Percentiles rank a stretch among this genome's conserved stretches.
phyloP scores from a whole-genome alignment of 2,888 invertebrate species.

The Cataglyphis albicans region DNA sequence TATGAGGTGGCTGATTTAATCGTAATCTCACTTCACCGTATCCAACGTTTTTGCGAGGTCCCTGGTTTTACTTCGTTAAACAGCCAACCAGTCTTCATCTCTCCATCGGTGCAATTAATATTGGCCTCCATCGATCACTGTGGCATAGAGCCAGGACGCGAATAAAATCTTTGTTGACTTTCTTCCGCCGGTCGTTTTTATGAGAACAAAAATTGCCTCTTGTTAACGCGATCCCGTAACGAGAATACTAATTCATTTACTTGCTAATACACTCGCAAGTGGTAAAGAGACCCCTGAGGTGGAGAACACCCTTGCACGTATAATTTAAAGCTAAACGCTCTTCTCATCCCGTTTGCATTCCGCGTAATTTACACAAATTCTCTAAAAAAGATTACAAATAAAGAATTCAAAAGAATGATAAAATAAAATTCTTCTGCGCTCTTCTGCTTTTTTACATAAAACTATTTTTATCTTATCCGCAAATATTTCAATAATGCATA shows the following conservation, averaged over 20 bases:
- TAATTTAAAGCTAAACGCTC: conserved; percentile 45
- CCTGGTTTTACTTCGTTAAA: conserved; percentile 42
- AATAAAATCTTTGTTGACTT: conserved; percentile 42
- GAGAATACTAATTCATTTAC: conserved; percentile 46
- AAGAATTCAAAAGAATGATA: not conserved
- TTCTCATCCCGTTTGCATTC: not conserved
- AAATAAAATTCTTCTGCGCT: not conserved
- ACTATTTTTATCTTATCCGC: not conserved
- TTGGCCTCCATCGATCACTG: conserved; percentile 41
- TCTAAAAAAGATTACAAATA: not conserved
- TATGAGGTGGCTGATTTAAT: conserved; percentile 15
- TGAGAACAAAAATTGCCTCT: conserved; percentile 25
- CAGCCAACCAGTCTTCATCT: conserved; percentile 3
- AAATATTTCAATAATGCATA: conserved; percentile 20
- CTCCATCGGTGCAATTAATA: conserved; percentile 36
- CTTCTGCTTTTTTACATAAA: not conserved
- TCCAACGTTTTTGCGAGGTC: conserved; percentile 2
- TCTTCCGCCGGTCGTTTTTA: conserved; percentile 25
- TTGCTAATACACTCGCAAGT: conserved; percentile 38
- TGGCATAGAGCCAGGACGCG: conserved; percentile 27
- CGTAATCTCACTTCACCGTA: conserved; percentile 1
- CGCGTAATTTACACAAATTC: conserved; percentile 28
- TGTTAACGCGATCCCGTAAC: conserved; percentile 25
- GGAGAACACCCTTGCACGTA: conserved; percentile 6
- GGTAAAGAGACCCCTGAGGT: conserved; percentile 26